Percentiles rank a stretch among this genome's conserved stretches.
These are phyloP conservation scores for Probaryconus sp. DNA, from an alignment of 1,140 invertebrate species.

Conservation along the genomic window DNA sequence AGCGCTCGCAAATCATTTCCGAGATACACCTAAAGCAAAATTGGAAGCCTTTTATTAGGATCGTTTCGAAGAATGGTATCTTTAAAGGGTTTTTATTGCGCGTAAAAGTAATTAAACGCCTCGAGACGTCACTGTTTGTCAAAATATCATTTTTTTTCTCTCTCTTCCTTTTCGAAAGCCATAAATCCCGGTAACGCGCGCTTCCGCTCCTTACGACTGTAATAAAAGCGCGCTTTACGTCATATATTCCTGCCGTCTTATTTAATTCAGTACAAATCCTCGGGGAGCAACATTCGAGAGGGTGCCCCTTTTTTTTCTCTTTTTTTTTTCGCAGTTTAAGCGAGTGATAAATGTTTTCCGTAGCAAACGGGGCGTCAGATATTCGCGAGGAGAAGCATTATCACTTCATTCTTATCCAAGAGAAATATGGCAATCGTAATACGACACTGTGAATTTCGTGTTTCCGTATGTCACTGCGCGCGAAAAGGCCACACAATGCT, in stretches of 20 bases:
- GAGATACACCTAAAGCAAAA: conserved; percentile 6
- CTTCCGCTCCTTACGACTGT: neutral
- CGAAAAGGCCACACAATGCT: conserved; percentile 4
- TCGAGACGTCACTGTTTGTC: conserved; percentile 2
- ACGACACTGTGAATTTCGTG: conserved; percentile 24
- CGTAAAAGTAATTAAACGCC: conserved; percentile 14
- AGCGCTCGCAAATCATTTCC: conserved; percentile 16
- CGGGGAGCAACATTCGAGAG: neutral
- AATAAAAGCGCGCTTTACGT: conserved; percentile 3
- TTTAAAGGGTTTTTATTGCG: conserved; percentile 18
- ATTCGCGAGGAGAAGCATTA: conserved; percentile 23
- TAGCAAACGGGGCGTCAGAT: conserved; percentile 13
- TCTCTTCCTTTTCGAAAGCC: neutral
- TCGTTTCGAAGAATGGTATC: neutral
- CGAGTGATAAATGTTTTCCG: neutral
- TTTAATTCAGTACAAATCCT: conserved; percentile 13
- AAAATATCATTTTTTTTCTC: conserved; percentile 26
- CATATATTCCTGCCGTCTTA: neutral
- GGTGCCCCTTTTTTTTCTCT: neutral
- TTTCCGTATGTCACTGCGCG: conserved; percentile 16
- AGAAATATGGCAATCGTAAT: conserved; percentile 26
- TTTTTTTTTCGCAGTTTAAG: neutral
- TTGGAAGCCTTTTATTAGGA: conserved; percentile 19
- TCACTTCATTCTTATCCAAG: conserved; percentile 25
- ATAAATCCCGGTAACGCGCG: no score